A percentile compares a stretch with the other conserved stretches of the same genome.
phyloP scores from a whole-genome alignment of 1,140 invertebrate species.

The Drosophila subobscura region DNA sequence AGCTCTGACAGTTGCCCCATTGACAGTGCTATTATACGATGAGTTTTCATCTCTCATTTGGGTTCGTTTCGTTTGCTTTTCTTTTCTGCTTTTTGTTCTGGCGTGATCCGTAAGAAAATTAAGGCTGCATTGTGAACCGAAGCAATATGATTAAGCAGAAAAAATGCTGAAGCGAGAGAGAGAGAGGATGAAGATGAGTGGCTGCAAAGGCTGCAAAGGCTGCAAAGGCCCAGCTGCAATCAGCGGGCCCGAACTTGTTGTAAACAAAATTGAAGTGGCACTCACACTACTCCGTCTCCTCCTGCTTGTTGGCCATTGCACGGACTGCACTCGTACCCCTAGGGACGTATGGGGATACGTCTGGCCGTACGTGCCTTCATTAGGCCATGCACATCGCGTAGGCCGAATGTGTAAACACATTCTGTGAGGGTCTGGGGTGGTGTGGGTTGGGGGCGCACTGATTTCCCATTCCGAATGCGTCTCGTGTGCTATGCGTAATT shows the following conservation, averaged over 20 bases:
- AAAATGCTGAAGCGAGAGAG: slow-evolving; percentile 31
- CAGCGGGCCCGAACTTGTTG: slow-evolving; percentile 61
- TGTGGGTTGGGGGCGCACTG: slow-evolving; percentile 2
- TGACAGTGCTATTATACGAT: slow-evolving; percentile 74
- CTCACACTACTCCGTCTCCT: slow-evolving; percentile 15
- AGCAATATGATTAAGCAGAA: slow-evolving; percentile 65
- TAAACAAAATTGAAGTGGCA: slow-evolving; percentile 75
- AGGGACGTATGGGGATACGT: slow-evolving; percentile 29
- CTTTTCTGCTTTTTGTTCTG: slow-evolving; percentile 4
- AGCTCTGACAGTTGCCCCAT: slow-evolving; percentile 26
- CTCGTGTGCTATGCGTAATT: slow-evolving; percentile 68
- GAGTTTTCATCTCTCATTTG: slow-evolving; percentile 66
- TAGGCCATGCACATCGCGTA: slow-evolving; percentile 65
- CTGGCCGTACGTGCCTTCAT: slow-evolving; percentile 64
- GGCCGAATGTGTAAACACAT: slow-evolving; percentile 60
- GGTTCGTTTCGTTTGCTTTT: slow-evolving; percentile 8
- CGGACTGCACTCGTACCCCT: slow-evolving; percentile 55
- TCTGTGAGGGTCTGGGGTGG: not conserved
- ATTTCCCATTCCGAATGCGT: slow-evolving; percentile 46
- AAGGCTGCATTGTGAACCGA: slow-evolving; percentile 60
- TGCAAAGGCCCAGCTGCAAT: slow-evolving; percentile 43
- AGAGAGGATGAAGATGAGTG: not conserved
- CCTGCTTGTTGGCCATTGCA: slow-evolving; percentile 28
- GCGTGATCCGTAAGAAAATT: slow-evolving; percentile 56
- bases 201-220: not conserved